Evolutionary conservation across 2,888 invertebrate genomes (phyloP).

Genomic region (Drosophila prolongata): DNA sequence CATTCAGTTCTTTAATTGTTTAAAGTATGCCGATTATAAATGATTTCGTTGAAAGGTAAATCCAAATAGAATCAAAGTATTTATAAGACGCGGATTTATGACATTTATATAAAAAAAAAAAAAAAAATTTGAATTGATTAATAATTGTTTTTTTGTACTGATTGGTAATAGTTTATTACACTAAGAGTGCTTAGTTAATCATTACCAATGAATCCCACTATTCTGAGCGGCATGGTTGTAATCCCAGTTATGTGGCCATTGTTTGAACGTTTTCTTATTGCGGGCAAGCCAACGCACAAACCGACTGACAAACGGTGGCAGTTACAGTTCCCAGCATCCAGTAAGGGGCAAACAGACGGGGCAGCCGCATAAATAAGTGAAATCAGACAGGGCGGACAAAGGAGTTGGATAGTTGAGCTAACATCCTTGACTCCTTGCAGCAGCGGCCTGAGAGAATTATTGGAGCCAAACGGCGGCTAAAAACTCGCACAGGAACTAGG

Average conservation of each 20-base stretch:
- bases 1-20: no score
- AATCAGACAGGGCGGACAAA: constrained; percentile 35
- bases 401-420: constrained; percentile 34
- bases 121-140: no score
- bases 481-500: constrained; percentile 19
- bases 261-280: constrained; percentile 46
- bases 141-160: no score
- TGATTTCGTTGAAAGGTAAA: no score
- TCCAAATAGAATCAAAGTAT: no score
- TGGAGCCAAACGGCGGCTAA: constrained; percentile 16
- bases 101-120: no score
- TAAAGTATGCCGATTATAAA: no score
- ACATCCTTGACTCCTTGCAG: constrained; percentile 60
- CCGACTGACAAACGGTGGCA: constrained; percentile 35
- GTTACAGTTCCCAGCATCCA: constrained; percentile 20
- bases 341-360: constrained; percentile 19
- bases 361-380: constrained; percentile 66
- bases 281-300: constrained; percentile 35
- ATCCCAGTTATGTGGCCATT: constrained; percentile 32
- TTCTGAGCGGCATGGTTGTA: neutral
- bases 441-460: constrained; percentile 21
- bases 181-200: no score
- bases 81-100: no score
- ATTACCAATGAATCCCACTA: neutral
- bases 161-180: no score